Evolutionary conservation across 2,797 vertebrate genomes (phyloP), one percentile per base, ranked within the genome.

Genomic region (Gambelia wislizenii): DNA sequence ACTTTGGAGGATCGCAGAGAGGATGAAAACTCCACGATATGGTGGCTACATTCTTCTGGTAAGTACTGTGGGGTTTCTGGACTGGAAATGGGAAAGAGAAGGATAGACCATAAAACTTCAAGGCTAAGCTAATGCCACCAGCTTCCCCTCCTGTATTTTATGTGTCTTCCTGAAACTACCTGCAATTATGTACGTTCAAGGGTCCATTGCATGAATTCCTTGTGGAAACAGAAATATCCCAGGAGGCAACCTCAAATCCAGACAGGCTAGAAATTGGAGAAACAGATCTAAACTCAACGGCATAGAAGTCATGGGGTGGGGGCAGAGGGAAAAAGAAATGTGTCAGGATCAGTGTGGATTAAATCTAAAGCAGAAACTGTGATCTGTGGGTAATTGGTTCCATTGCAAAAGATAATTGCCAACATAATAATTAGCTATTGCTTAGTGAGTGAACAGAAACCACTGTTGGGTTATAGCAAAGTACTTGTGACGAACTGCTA

Each of bases 11-110:
- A 81, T 13, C 47, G 12, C 78, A 77, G 25, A 52, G 74, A 79
- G 22, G 64, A 91, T 91, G 90, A 89, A 82, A 78, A 88, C 83
- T 27, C 84, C 84, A 49, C 42, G 27, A 36, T 82, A 74, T 30
- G 61, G 79, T 22, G 72, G 49, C 52, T 91, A 91, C 44, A 77
- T 87, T 61, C 90, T 85, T 39, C 72, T 91, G 90, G 90, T 91
- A 89, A 3, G 90, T 83, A 64, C 16, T 20, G 0, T 14, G 8
- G 33, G 1, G 42, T 39, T 44, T 56, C 16, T 76, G 42, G 54
- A 61, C 77, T 33, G 8, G 13, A 36, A 49, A 18, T 44, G 30
- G 30, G 72, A 42, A 72, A 75, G 54, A 12, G 70, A 9, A 76
- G 9, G 9, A 6, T 16, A 70, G 39, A 36, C 25, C 61, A 8